Conservation (phyloP, 2,797 vertebrate genomes). For the Sciurus carolinensis region DNA sequence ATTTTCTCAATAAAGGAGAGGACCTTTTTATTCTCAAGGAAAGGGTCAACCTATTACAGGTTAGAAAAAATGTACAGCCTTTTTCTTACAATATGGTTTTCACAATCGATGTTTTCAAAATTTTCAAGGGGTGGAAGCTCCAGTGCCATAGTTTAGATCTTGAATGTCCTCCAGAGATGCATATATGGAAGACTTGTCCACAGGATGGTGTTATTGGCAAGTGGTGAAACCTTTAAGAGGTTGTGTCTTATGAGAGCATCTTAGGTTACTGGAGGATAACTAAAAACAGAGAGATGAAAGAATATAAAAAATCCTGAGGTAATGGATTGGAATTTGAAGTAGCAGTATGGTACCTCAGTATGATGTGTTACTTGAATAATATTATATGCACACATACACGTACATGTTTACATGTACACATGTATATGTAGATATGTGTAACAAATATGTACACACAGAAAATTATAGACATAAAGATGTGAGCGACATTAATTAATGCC, state of each 20-base stretch:
- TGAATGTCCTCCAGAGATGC: too few relatives aligned
- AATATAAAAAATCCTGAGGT: background rate
- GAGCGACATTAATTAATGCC: background rate
- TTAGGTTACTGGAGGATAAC: background rate
- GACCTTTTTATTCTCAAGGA: slow-evolving; percentile 6
- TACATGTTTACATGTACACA: too few relatives aligned
- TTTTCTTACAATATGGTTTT: background rate
- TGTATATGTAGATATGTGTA: background rate
- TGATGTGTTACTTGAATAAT: background rate
- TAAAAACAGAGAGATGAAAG: background rate
- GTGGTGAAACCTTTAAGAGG: too few relatives aligned
- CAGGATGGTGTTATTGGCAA: background rate
- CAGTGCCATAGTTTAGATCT: background rate
- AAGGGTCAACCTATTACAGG: background rate
- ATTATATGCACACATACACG: background rate
- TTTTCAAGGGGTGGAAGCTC: background rate
- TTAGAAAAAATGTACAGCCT: background rate
- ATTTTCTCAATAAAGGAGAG: background rate
- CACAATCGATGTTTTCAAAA: background rate
- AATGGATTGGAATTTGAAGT: background rate
- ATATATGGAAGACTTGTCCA: background rate
- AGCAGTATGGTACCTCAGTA: background rate
- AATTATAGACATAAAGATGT: background rate
- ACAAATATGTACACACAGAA: background rate
- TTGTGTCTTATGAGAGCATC: background rate